Percentiles rank a stretch among this genome's conserved stretches.
phyloP scores from a whole-genome alignment of 1,140 invertebrate genomes.

The Diuraphis noxia region DNA sequence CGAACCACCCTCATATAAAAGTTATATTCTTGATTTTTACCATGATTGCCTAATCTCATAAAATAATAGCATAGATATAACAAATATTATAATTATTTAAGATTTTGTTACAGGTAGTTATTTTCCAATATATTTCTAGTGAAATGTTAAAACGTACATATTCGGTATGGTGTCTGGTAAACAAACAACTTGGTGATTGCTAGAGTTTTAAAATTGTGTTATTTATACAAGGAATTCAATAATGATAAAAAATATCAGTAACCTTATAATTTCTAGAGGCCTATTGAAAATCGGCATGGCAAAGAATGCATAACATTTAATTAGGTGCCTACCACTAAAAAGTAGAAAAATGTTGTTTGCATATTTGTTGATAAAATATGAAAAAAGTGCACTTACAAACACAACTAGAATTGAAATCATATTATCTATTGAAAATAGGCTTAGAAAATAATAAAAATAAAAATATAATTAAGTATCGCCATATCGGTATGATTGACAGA shows the following conservation, averaged over 20 bases:
- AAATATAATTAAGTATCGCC: too few relatives aligned
- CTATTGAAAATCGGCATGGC: background rate
- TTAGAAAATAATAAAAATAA: too few relatives aligned
- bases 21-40: too few relatives aligned
- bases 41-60: too few relatives aligned
- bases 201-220: background rate
- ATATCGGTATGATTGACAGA: too few relatives aligned
- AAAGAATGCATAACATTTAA: background rate
- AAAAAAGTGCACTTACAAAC: background rate
- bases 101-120: too few relatives aligned
- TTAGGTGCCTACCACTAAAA: background rate
- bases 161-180: too few relatives aligned
- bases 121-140: background rate
- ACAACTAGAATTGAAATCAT: background rate
- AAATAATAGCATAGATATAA: background rate
- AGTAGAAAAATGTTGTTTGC: background rate
- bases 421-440: background rate
- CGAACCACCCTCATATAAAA: too few relatives aligned
- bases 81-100: background rate
- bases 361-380: background rate
- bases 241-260: background rate
- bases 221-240: background rate
- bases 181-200: background rate
- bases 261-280: background rate
- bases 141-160: background rate